Evolutionary conservation across 1,140 invertebrate species (phyloP).

Genomic region (Leptinotarsa undecemlineata): DNA sequence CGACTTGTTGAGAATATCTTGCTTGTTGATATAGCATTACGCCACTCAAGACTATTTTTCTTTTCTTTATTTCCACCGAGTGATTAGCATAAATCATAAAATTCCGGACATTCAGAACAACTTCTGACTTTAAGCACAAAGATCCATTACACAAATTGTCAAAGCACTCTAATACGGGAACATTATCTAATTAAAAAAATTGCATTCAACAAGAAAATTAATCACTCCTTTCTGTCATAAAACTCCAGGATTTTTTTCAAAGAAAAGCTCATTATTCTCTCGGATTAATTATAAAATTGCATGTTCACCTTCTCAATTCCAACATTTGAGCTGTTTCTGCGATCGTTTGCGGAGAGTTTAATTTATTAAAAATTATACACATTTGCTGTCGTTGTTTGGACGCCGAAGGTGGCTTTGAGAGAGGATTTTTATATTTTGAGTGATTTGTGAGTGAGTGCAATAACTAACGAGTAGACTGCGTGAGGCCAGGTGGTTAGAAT

Average conservation of each 20-base stretch:
- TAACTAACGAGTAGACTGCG: not conserved
- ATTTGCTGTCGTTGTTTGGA: not conserved
- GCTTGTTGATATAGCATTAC: no score
- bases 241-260: not conserved
- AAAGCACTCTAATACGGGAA: not conserved
- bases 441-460: not conserved
- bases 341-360: conserved; percentile 4
- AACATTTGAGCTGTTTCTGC: not conserved
- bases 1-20: no score
- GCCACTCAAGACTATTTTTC: not conserved
- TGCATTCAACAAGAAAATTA: conserved; percentile 1
- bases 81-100: conserved; percentile 1
- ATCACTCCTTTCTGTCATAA: not conserved
- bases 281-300: conserved; percentile 8
- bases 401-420: not conserved
- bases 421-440: not conserved
- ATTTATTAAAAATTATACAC: conserved; percentile 6
- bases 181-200: conserved; percentile 2
- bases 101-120: not conserved
- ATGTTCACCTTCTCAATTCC: conserved; percentile 5
- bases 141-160: conserved; percentile 8
- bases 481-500: no score
- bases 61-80: not conserved
- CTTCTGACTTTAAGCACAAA: not conserved
- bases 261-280: conserved; percentile 3